These are phyloP conservation scores for Pituophis catenifer DNA, from an alignment of 2,113 vertebrate species.

Conservation along the genomic window DNA sequence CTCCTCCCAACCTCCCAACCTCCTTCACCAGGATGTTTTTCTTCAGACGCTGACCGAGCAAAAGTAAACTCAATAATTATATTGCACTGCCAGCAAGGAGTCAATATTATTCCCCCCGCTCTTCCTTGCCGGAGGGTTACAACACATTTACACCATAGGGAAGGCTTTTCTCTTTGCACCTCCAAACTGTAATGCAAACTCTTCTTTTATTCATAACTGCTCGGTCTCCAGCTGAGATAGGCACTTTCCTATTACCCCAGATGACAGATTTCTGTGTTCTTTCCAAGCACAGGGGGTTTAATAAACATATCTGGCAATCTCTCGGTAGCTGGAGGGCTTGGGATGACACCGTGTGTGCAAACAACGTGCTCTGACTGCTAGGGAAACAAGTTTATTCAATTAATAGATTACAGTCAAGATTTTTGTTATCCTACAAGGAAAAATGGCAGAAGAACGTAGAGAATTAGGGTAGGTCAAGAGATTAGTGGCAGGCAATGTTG, in stretches of 20 bases:
- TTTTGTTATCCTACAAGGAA: slow-evolving; percentile 82
- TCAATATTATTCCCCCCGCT: slow-evolving; percentile 69
- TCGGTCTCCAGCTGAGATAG: slow-evolving; percentile 88
- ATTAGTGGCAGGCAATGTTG: slow-evolving; percentile 66
- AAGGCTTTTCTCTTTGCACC: slow-evolving; percentile 81
- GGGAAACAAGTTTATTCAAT: slow-evolving; percentile 97
- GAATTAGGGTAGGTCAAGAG: slow-evolving; percentile 70
- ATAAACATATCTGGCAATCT: slow-evolving; percentile 99
- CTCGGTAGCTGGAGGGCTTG: slow-evolving; percentile 83
- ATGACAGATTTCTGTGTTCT: slow-evolving; percentile 89
- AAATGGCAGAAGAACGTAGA: slow-evolving; percentile 71
- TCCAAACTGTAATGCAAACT: slow-evolving; percentile 82
- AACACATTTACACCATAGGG: slow-evolving; percentile 86
- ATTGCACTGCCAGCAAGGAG: slow-evolving; percentile 79
- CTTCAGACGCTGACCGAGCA: slow-evolving; percentile 65
- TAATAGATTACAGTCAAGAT: slow-evolving; percentile 91
- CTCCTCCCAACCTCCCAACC: slow-evolving; percentile 23
- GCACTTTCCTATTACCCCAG: slow-evolving; percentile 82
- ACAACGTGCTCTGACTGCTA: slow-evolving; percentile 82
- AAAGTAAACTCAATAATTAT: slow-evolving; percentile 75
- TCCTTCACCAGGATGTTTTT: slow-evolving; percentile 58
- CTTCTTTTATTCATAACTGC: slow-evolving; percentile 86
- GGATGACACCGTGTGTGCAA: slow-evolving; percentile 93
- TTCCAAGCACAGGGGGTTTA: slow-evolving; percentile 87
- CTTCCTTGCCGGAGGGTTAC: slow-evolving; percentile 73